These are phyloP conservation scores for Zaprionus lineosus DNA, from an alignment of 2,888 invertebrate species.

Conservation along the genomic window DNA sequence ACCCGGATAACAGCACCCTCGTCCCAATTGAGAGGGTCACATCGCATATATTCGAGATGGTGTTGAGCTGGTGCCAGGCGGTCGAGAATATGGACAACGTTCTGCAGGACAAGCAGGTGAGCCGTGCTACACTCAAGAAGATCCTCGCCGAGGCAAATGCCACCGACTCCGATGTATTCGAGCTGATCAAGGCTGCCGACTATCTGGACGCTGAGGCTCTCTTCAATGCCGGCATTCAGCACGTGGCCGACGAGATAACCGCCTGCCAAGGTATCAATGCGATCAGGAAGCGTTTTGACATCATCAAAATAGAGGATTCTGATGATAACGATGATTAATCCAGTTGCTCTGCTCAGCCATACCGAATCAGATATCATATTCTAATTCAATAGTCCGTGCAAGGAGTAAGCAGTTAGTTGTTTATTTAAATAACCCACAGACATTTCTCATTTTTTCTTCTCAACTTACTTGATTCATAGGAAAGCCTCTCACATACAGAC, in stretches of 20 bases:
- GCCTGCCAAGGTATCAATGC: constrained; percentile 16
- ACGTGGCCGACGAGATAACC: constrained; percentile 30
- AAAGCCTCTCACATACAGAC: too few species aligned
- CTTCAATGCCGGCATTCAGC: constrained; percentile 18
- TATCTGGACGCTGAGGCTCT: constrained; percentile 36
- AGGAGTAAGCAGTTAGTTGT: too few species aligned
- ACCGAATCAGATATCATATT: too few species aligned
- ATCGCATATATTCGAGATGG: constrained; percentile 18
- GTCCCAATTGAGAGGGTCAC: constrained; percentile 21
- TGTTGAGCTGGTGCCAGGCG: constrained; percentile 33
- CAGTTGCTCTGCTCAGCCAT: too few species aligned
- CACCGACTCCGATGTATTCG: constrained; percentile 12
- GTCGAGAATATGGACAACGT: not conserved
- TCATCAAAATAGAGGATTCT: not conserved
- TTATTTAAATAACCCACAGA: too few species aligned
- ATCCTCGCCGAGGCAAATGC: not conserved
- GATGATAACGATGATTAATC: too few species aligned
- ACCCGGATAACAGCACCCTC: constrained; percentile 15
- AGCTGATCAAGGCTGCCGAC: constrained; percentile 48
- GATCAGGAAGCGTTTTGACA: constrained; percentile 31
- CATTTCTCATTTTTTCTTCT: too few species aligned
- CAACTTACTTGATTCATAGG: too few species aligned
- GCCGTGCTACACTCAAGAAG: not conserved
- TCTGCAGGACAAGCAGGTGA: not conserved
- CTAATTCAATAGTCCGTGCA: too few species aligned